Percentiles rank a stretch among this genome's conserved stretches.
Conservation (phyloP, 2,113 vertebrate genomes). For the Pteruthius melanotis region DNA sequence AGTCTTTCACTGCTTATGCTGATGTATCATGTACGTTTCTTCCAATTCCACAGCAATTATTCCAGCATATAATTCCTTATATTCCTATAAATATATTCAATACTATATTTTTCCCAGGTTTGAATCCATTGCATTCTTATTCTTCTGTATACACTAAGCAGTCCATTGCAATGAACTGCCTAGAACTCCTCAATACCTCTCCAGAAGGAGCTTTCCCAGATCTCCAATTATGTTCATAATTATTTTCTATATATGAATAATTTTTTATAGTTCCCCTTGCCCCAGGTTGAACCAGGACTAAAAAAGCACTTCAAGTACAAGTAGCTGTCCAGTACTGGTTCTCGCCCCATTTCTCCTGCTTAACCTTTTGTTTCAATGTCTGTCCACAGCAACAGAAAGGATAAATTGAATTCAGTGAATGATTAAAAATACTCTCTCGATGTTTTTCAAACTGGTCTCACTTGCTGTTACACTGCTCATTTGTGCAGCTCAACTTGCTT, state of each 20-base stretch:
- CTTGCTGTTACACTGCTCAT: neutral
- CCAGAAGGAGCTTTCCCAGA: neutral
- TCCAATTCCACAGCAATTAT: neutral
- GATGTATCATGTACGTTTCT: neutral
- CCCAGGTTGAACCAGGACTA: neutral
- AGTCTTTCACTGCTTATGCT: neutral
- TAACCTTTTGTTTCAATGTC: neutral
- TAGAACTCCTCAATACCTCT: neutral
- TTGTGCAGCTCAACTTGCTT: neutral
- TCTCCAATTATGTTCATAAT: neutral
- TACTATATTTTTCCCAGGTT: neutral
- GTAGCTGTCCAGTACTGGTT: neutral
- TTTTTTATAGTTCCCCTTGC: rapidly evolving
- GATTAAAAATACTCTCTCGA: neutral
- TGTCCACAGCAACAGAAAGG: neutral
- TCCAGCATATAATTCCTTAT: neutral
- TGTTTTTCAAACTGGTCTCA: neutral
- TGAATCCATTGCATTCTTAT: neutral
- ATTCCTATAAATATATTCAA: neutral
- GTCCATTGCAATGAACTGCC: neutral
- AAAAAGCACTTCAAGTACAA: neutral
- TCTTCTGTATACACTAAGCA: neutral
- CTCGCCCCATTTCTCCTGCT: neutral
- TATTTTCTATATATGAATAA: neutral
- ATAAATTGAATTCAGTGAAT: neutral